Evolutionary conservation across 2,113 vertebrate genomes (phyloP).

Genomic region (Myodes glareolus): DNA sequence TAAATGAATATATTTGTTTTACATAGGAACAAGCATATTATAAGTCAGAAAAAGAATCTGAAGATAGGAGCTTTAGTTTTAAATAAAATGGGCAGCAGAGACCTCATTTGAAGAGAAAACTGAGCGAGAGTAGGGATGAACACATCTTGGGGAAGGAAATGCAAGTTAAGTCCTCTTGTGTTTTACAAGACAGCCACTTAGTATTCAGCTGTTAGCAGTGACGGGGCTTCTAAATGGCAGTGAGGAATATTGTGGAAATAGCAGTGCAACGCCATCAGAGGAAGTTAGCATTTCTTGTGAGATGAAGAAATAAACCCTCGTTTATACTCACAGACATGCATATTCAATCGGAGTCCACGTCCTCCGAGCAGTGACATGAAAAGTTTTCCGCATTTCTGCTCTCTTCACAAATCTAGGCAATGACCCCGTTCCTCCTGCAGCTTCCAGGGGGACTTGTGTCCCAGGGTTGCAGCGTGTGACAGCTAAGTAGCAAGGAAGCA

Average conservation of each 20-base stretch:
- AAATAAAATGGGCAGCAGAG: background rate
- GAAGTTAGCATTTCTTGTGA: background rate
- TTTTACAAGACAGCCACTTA: background rate
- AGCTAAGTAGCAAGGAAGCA: background rate
- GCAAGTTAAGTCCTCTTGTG: rapidly evolving
- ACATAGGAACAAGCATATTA: background rate
- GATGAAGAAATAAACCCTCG: background rate
- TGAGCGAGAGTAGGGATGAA: background rate
- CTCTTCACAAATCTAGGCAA: background rate
- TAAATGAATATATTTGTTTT: background rate
- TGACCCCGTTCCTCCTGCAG: slow-evolving; percentile 17
- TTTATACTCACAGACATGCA: background rate
- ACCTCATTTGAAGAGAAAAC: background rate
- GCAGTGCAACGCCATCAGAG: background rate
- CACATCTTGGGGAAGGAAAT: rapidly evolving
- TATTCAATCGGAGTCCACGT: background rate
- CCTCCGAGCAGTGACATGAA: background rate
- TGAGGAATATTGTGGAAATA: background rate
- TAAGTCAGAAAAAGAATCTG: background rate
- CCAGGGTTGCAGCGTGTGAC: background rate
- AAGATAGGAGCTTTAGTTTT: background rate
- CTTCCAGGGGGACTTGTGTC: slow-evolving; percentile 33
- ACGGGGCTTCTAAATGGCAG: background rate
- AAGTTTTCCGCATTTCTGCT: slow-evolving; percentile 1
- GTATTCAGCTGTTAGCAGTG: background rate